Base-by-base conservation (phyloP, 2,113 vertebrate species). In the Planiliza haematocheilus region DNA sequence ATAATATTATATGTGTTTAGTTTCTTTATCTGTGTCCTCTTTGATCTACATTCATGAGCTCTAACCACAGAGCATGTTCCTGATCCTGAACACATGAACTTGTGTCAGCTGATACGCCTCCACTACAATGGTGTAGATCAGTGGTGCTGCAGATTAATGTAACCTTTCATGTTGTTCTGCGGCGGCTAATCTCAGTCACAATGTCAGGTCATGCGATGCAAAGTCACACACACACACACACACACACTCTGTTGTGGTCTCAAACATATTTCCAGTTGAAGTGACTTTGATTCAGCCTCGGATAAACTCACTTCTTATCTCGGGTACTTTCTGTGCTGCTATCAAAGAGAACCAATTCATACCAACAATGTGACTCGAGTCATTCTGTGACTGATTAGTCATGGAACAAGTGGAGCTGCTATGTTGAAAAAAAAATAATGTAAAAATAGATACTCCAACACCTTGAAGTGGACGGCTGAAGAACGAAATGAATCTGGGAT, bases 141-240 rank as follows among this genome's bases (percentile, higher is more conserved):
- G 56, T 41, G 4, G 13, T 8, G 10, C 55, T 52, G 72, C 51
- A 80, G 81, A 77, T 82, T 71, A 77, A 65, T 72, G 39, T 42
- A 70, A 69, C 67, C 79, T 77, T 83, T 88, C 79, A 88, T 74
- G 83, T 74, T 70, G 79, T 49, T 70, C 70, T 61, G 45, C 16
- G 37, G 45, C 16, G 18, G 74, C 77, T 89, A 88, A 88, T 84
- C 88, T 76, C 76, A 83, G 73, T 86, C 85, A 86, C 86, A 88
- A 86, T 78, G 88, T 76, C 83, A 70, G 57, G 63, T 84, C 81
- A 86, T 81, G 74, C 64, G n/a, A 79, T 5, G 37, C 66, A 85
- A 76, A 81, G 37, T 9, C 51, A 57, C 45, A 16, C n/a, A n/a
- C n/a, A n/a, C n/a, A n/a, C n/a, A n/a, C n/a, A n/a, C n/a, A n/a